phyloP scores from a whole-genome alignment of 2,888 invertebrate species.

The Eristalis arbustorum region DNA sequence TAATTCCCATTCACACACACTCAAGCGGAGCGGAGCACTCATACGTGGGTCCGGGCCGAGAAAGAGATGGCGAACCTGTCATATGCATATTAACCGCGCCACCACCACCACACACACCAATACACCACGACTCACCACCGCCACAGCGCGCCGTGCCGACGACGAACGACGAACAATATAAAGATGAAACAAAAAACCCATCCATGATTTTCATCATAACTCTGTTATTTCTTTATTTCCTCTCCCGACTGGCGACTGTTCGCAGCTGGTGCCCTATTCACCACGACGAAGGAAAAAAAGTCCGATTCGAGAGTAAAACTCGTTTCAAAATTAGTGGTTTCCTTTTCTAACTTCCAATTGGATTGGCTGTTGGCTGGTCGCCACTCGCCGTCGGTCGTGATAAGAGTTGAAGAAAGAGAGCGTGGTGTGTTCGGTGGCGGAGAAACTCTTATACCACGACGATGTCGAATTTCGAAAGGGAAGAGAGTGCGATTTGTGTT shows the following conservation, averaged over 20 bases:
- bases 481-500: conserved; percentile 28
- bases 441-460: conserved; percentile 48
- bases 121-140: conserved; percentile 12
- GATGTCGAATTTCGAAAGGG: conserved; percentile 2
- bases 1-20: conserved; percentile 71
- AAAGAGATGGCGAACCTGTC: conserved; percentile 65
- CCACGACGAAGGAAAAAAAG: conserved; percentile 13
- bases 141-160: conserved; percentile 21
- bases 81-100: conserved; percentile 70
- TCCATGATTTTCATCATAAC: conserved; percentile 68
- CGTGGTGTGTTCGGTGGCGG: conserved; percentile 14
- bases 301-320: conserved; percentile 21
- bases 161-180: conserved; percentile 53
- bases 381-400: too few species aligned
- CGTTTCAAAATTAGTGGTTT: conserved; percentile 32
- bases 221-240: conserved; percentile 68
- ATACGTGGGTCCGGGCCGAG: background rate
- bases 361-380: conserved; percentile 39
- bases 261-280: background rate
- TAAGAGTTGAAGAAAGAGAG: background rate
- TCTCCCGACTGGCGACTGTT: conserved; percentile 13
- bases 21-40: background rate
- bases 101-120: conserved; percentile 26
- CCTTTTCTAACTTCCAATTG: conserved; percentile 48
- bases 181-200: conserved; percentile 72